These are phyloP conservation scores for Amazona finschi DNA, from an alignment of 2,797 vertebrate genomes.

Conservation along the genomic window DNA sequence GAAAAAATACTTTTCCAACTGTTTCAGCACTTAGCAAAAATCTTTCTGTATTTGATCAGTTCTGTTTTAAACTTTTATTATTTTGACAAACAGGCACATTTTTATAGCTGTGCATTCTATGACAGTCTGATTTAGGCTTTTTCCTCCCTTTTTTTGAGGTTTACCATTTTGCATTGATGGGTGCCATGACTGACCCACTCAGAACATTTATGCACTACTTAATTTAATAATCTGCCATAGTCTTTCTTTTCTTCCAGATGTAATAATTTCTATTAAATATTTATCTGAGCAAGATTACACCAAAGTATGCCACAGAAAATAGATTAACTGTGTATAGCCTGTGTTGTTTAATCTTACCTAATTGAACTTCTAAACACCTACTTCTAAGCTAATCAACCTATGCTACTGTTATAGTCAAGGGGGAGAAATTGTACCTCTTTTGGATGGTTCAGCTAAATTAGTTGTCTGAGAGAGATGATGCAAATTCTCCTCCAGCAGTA, in stretches of 20 bases:
- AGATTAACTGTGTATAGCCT: neutral
- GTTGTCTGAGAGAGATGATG: neutral
- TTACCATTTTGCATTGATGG: neutral
- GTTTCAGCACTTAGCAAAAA: constrained; percentile 78
- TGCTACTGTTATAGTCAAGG: neutral
- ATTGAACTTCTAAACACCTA: neutral
- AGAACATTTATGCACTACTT: neutral
- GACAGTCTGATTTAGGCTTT: neutral
- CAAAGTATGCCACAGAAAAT: neutral
- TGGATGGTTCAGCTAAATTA: neutral
- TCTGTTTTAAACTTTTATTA: constrained; percentile 68
- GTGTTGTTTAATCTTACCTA: neutral
- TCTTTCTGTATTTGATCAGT: constrained; percentile 74
- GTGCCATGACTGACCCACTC: neutral
- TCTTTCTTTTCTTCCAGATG: neutral
- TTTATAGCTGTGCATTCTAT: constrained; percentile 18
- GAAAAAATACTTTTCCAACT: constrained; percentile 75
- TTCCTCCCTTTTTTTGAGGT: neutral
- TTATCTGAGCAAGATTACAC: neutral
- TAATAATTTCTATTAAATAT: neutral
- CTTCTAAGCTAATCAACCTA: neutral
- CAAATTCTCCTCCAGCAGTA: neutral
- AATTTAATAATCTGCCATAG: neutral
- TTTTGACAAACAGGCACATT: constrained; percentile 67
- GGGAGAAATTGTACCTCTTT: neutral